These are phyloP conservation scores for Tetragonula carbonaria DNA, from an alignment of 2,888 invertebrate species.

Conservation along the genomic window DNA sequence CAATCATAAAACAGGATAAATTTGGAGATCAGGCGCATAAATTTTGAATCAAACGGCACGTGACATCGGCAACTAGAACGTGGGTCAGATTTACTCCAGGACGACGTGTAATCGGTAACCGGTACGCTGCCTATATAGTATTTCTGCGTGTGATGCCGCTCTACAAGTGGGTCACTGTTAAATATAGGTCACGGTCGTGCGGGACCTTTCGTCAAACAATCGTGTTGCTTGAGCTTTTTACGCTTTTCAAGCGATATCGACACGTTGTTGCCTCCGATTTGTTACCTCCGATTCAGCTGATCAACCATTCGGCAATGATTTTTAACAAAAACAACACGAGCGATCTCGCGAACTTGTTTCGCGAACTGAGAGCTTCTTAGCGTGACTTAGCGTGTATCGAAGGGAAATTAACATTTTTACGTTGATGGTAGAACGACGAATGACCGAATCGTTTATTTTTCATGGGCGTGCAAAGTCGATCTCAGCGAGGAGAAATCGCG, in stretches of 20 bases:
- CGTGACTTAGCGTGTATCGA: no score
- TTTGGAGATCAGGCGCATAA: conserved; percentile 18
- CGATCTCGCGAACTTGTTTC: no score
- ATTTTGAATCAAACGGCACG: conserved; percentile 63
- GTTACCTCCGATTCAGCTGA: not conserved
- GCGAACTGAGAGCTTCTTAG: no score
- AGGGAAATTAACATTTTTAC: no score
- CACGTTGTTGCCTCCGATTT: conserved; percentile 9
- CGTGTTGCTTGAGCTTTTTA: conserved; percentile 39
- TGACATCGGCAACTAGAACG: conserved; percentile 72
- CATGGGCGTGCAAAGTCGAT: no score
- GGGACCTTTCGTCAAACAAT: conserved; percentile 52
- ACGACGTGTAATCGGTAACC: conserved; percentile 70
- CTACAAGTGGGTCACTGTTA: conserved; percentile 76
- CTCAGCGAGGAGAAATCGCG: no score
- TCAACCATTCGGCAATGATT: not conserved
- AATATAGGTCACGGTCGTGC: conserved; percentile 80
- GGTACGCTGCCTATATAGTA: conserved; percentile 45
- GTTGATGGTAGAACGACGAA: no score
- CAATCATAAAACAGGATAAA: no score
- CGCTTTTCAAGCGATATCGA: conserved; percentile 43
- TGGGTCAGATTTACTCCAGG: conserved; percentile 77
- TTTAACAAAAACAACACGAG: no score
- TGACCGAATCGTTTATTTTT: no score
- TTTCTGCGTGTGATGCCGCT: conserved; percentile 62